These are phyloP conservation scores for Stenoptilia bipunctidactyla DNA, from an alignment of 2,888 invertebrate species.

Conservation along the genomic window DNA sequence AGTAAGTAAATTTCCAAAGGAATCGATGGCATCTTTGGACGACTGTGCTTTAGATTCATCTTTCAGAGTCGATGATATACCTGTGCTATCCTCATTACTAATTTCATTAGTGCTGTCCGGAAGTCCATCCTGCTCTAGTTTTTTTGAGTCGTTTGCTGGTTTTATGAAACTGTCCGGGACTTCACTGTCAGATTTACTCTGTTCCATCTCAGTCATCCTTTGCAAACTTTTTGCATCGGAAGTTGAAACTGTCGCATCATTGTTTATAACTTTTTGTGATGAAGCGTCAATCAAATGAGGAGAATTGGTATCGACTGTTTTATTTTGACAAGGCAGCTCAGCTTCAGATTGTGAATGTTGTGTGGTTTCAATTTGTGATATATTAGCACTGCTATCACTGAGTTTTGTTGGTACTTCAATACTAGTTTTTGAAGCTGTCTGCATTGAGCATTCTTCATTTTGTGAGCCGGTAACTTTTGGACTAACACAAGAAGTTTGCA, in stretches of 20 bases:
- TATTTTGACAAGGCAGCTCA: too few species aligned
- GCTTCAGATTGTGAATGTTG: too few species aligned
- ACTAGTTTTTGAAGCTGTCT: too few species aligned
- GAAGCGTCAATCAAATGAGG: too few species aligned
- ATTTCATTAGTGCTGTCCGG: conserved; percentile 42
- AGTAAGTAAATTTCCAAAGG: conserved; percentile 42
- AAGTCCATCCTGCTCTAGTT: conserved; percentile 7
- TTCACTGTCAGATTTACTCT: conserved; percentile 17
- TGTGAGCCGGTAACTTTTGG: too few species aligned
- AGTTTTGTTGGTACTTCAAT: too few species aligned
- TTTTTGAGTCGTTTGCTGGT: too few species aligned
- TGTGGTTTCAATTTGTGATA: too few species aligned
- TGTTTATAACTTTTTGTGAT: conserved; percentile 5
- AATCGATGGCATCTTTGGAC: conserved; percentile 20
- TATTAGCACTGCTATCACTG: too few species aligned
- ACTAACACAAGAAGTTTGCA: too few species aligned
- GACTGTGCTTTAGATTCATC: conserved; percentile 17
- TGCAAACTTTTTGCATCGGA: conserved; percentile 20
- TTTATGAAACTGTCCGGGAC: conserved; percentile 49
- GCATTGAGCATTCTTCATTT: too few species aligned
- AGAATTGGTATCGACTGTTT: too few species aligned
- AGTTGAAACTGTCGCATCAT: conserved; percentile 37
- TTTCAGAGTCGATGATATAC: conserved; percentile 31
- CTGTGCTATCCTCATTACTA: conserved; percentile 29
- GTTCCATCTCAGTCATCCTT: conserved; percentile 11